phyloP scores from a whole-genome alignment of 2,888 invertebrate genomes.

The Stenolophus ochropezus region DNA sequence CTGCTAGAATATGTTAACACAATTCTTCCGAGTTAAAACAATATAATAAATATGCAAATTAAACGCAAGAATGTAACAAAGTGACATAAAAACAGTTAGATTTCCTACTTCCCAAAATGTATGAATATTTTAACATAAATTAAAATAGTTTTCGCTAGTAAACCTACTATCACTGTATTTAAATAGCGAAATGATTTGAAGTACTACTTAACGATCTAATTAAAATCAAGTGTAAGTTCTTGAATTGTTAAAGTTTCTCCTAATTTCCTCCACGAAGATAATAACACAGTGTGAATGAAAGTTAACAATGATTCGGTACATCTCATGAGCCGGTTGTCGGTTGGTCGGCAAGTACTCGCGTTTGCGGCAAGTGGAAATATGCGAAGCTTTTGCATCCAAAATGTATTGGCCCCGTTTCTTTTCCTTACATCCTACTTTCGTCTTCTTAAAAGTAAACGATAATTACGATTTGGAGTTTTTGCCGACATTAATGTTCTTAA shows the following conservation, averaged over 20 bases:
- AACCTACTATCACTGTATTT: constrained; percentile 6
- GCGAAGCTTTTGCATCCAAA: constrained; percentile 39
- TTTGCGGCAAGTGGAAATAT: constrained; percentile 14
- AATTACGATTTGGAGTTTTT: constrained; percentile 26
- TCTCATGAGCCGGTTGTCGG: not conserved
- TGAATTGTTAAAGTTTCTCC: constrained; percentile 48
- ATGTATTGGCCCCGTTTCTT: constrained; percentile 54
- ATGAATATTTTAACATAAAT: constrained; percentile 22
- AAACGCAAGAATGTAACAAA: constrained; percentile 2
- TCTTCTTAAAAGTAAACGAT: constrained; percentile 51
- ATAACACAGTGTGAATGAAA: constrained; percentile 57
- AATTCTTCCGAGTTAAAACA: not conserved
- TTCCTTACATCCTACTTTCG: constrained; percentile 53
- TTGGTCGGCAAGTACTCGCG: constrained; percentile 4
- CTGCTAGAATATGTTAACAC: not conserved
- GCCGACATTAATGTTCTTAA: not conserved
- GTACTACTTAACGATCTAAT: constrained; percentile 38
- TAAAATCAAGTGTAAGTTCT: constrained; percentile 50
- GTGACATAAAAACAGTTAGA: constrained; percentile 15
- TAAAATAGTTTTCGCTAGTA: not conserved
- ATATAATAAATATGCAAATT: constrained; percentile 7
- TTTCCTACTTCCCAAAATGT: constrained; percentile 15
- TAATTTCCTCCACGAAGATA: constrained; percentile 46
- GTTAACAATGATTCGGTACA: constrained; percentile 58
- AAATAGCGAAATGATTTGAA: constrained; percentile 15